Percentiles rank a stretch among this genome's conserved stretches.
Conservation (phyloP, 1,140 invertebrate genomes). For the Bombus pyrosoma region DNA sequence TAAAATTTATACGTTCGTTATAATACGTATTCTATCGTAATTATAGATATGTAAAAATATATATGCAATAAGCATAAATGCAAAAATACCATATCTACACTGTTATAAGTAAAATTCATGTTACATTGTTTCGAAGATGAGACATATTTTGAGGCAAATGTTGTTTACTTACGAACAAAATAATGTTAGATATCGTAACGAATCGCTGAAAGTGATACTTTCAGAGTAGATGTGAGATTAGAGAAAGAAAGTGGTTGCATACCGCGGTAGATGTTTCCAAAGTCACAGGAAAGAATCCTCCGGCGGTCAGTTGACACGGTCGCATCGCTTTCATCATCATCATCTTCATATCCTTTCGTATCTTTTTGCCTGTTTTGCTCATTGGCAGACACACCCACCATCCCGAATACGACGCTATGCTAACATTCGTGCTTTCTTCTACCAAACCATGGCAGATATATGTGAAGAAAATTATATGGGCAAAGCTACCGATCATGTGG, state of each 20-base stretch:
- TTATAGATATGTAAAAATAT: background rate
- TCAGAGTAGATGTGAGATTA: too few relatives aligned
- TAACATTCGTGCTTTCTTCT: slow-evolving; percentile 45
- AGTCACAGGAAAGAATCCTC: slow-evolving; percentile 60
- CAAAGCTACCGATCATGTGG: slow-evolving; percentile 32
- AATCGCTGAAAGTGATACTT: background rate
- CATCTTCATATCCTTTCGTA: slow-evolving; percentile 37
- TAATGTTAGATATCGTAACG: background rate
- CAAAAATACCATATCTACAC: too few relatives aligned
- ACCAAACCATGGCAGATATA: slow-evolving; percentile 51
- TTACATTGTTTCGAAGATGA: too few relatives aligned
- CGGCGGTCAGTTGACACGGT: slow-evolving; percentile 54
- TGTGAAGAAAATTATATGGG: slow-evolving; percentile 54
- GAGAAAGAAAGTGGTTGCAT: background rate
- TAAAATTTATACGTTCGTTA: background rate
- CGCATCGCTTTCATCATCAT: slow-evolving; percentile 38
- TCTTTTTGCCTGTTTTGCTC: slow-evolving; percentile 6
- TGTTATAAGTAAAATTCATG: too few relatives aligned
- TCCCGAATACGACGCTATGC: slow-evolving; percentile 28
- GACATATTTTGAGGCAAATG: too few relatives aligned
- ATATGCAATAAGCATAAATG: background rate
- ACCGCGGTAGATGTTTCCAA: slow-evolving; percentile 56
- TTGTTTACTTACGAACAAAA: background rate
- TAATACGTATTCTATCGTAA: background rate
- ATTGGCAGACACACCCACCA: slow-evolving; percentile 35